Base-by-base conservation (phyloP, 1,140 invertebrate genomes). In the Hylyphantes graminicola region DNA sequence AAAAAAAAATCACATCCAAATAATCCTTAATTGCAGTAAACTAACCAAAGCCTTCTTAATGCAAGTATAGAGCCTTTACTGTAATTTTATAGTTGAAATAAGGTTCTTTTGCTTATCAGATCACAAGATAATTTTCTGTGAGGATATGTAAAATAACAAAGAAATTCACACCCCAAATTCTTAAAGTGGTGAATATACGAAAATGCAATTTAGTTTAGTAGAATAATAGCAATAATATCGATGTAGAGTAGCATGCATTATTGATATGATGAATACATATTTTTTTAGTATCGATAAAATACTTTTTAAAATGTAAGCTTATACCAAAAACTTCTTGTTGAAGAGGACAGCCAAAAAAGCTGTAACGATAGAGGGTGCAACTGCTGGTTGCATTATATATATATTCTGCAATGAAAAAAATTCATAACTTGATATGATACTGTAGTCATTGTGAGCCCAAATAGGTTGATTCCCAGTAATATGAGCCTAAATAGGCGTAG, bases 271-370 rank as follows among this genome's bases (percentile, higher is more conserved):
- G 80, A 51, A 64, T 74, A 81, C 75, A 82, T 74, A 82, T 82
- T 65, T 74, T 82, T 61, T 35, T 82, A 82, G 65, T 82, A 82
- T 82, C 80, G 75, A 74, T 82, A 82, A 82, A 57, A 82, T 74
- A 82, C 70, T 82, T 82, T 82, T 82, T 82, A 82, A 82, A 82
- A 82, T 82, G 72, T 82, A 82, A 82, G 80, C 80, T 68, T 82
- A 82, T 82, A 82, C 73, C 80, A 82, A n/a, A n/a, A 82, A 82
- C 80, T 82, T 82, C 80, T 63, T 80, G 76, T 80, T 82, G 80
- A 82, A 82, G 80, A 74, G 59, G 75, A 82, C 80, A 82, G 80
- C 80, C 80, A 82, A 82, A 82, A 82, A 82, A 75, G 80, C 80
- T 82, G 80, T 74, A 65, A 54, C 68, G 65, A 82, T 61, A 82